A percentile compares a stretch with the other conserved stretches of the same genome.
phyloP scores from a whole-genome alignment of 2,113 vertebrate genomes.

The Podiceps cristatus region DNA sequence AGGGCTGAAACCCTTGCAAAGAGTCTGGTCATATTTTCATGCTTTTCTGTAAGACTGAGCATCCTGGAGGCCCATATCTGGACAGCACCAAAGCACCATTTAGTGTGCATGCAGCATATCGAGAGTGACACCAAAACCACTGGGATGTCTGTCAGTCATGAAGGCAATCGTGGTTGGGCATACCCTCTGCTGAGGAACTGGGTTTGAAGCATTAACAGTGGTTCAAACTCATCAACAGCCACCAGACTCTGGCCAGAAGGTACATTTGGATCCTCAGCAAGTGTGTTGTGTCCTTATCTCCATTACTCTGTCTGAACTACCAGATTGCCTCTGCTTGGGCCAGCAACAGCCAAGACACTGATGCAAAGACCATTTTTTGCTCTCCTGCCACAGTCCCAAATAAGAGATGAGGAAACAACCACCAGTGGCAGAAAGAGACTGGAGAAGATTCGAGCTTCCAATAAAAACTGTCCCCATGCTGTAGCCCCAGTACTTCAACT shows the following conservation, averaged over 20 bases:
- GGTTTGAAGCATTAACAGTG: neutral
- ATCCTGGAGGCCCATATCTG: neutral
- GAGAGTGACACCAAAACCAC: neutral
- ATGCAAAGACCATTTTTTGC: neutral
- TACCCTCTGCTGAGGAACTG: neutral
- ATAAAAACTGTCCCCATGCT: neutral
- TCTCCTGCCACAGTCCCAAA: neutral
- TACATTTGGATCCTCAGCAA: neutral
- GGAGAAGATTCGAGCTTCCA: neutral
- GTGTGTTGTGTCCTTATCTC: neutral
- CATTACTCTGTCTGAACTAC: neutral
- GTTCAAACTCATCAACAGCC: neutral
- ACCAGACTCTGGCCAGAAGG: neutral
- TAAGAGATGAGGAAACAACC: neutral
- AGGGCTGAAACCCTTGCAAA: neutral
- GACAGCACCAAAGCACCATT: neutral
- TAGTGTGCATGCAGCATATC: neutral
- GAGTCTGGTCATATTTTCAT: neutral
- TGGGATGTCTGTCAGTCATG: rapidly evolving
- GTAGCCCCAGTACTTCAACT: neutral
- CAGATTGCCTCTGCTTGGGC: neutral
- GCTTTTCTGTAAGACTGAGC: neutral
- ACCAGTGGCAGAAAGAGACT: neutral
- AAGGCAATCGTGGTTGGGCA: neutral
- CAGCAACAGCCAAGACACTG: neutral